Base-by-base conservation (phyloP, 2,113 vertebrate species). In the Mola mola region DNA sequence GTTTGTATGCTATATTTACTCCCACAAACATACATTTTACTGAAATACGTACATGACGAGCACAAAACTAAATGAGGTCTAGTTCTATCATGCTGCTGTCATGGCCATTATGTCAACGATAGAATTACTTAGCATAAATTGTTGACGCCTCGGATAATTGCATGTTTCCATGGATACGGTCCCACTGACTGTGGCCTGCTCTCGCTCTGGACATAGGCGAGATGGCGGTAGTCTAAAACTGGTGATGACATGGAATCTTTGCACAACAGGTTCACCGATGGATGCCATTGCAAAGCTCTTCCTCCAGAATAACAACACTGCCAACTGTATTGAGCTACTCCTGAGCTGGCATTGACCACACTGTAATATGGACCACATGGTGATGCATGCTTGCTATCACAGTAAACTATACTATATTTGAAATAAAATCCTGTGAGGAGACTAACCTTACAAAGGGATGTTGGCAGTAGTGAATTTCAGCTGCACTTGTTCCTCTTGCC, bases 71-170 rank as follows among this genome's bases (percentile, higher is more conserved):
- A 79, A 73, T 66, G 55, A 62, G 24, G 52, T 43, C 7, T 3
- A 17, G n/a, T n/a, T n/a, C n/a, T n/a, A n/a, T n/a, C n/a, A n/a
- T n/a, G 47, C 42, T 12, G 42, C 71, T 28, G 56, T 52, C 8
- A 11, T 25, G 22, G 64, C 51, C 49, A 36, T 73, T 68, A 31
- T 21, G 49, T 49, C 1, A 28, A 61, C 59, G 82, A 78, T 72
- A 75, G 79, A 85, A 84, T 77, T 81, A 89, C 85, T 87, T 84
- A 72, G 78, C 80, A 78, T 63, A 77, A 84, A 84, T 79, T 81
- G 82, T 79, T 81, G 81, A 84, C 87, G 82, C 75, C 70, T 75
- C 43, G 43, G 77, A 81, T 88, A 86, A 88, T 87, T 87, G 83
- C 76, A 26, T 0, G 80, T 90, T 86, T 55, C 85, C 79, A 84